Base-by-base conservation (phyloP, 2,888 invertebrate genomes). In the Morpho deidamia region DNA sequence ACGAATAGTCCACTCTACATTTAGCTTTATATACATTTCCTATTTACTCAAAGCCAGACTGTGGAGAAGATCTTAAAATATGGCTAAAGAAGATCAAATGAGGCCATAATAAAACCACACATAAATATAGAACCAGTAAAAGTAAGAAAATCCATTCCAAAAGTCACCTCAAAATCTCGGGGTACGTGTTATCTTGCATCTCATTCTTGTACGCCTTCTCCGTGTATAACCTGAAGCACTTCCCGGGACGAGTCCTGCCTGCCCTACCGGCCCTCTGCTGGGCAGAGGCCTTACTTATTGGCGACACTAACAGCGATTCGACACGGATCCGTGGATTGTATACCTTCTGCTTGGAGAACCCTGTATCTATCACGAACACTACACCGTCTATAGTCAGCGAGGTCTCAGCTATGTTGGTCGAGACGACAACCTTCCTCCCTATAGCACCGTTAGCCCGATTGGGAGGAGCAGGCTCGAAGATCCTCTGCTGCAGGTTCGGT, bases 131-230 rank as follows among this genome's bases (percentile, higher is more conserved):
- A 52, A n/a, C n/a, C n/a, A n/a, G n/a, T n/a, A n/a, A 35, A 62
- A 58, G 59, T 44, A 44, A 42, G 51, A 52, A 55, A 49, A 64
- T 64, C 66, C 61, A 52, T 33, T 47, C 50, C 61, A 58, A 65
- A 66, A 66, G 58, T 83, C 77, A 89, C 89, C 89, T 88, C 75
- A 89, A 67, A 76, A 99, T 99, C 91, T 99, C 96, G 0, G 99
- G 99, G 80, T 99, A 99, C 0, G 99, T 99, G 75, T 99, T 98
- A 67, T 99, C 98, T 70, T 99, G 99, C 99, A 99, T 99, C 83
- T 99, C 99, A 70, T 96, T 94, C 67, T 83, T 83, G 83, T 97
- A 99, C 0, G 97, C 97, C 72, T 96, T 97, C 78, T 98, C 99
- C 0, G 99, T 99, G 80, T 99, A 97, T 0, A 97, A 86, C 39